Evolutionary conservation across 2,113 vertebrate genomes (phyloP), one percentile per base, ranked within the genome.

Genomic region (Dromaius novaehollandiae): DNA sequence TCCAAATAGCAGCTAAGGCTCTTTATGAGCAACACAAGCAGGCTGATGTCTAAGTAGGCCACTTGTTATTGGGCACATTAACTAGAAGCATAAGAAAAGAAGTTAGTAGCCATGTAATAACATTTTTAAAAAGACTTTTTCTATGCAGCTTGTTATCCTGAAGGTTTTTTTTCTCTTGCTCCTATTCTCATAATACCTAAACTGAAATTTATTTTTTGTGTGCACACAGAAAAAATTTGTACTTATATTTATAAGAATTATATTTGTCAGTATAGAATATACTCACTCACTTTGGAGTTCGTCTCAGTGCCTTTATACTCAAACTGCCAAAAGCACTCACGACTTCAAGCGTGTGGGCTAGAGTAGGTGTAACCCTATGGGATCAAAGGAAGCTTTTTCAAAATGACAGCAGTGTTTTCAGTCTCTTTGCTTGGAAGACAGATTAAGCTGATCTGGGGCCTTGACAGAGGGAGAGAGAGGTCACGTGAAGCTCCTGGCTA

Each of bases 1-100:
- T 92, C 96, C 92, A 97, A 97, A 95, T 95, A 95, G 90, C 85
- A 95, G 95, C 92, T 82, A 90, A 81, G 75, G 85, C 75, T 80
- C 68, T 85, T 94, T 74, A 2, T 0, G 53, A 86, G 77, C 22
- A 78, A 95, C 66, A 42, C 50, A 58, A 34, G 25, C 22, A 60
- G 79, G 64, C 60, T 77, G 74, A 34, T 82, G 32, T 28, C 15
- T 2, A 38, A 91, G 58, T 42, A 77, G 65, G 44, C 25, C 55
- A 40, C 44, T 30, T 56, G 60, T 74, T 71, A 24, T 3, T 30
- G 25, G 34, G 46, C 21, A 61, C 5, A 44, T 50, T 75, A 63
- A 56, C 32, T 50, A 56, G 60, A 76, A 90, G 17, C 1, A 40
- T 38, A 2, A 19, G 58, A 77, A 30, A 22, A 10, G 25, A 71